Evolutionary conservation across 2,113 vertebrate genomes (phyloP).

Genomic region (Urocitellus parryii): DNA sequence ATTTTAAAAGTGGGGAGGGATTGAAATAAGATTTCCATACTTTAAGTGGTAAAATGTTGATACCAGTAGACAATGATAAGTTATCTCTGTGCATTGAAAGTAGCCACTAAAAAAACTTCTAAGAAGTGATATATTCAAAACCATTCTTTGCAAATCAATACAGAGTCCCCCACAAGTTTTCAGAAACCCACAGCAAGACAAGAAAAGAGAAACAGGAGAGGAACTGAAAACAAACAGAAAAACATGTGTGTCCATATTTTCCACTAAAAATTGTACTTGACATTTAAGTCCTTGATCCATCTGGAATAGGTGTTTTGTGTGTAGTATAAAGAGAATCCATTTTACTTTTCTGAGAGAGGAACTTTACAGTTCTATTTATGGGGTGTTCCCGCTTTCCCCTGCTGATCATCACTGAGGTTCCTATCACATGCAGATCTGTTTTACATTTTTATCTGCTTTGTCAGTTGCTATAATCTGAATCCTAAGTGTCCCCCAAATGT

Average conservation of each 20-base stretch:
- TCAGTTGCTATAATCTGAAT: neutral
- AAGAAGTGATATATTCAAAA: neutral
- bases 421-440: accelerated
- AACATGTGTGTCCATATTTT: accelerated
- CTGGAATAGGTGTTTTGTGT: accelerated
- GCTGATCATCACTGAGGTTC: neutral
- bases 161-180: neutral
- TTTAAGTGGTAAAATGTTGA: neutral
- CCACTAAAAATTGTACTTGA: neutral
- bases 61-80: neutral
- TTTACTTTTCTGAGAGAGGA: neutral
- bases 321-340: neutral
- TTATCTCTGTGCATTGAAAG: accelerated
- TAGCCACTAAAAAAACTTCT: neutral
- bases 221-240: neutral
- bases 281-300: neutral
- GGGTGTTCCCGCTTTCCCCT: accelerated
- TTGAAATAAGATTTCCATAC: neutral
- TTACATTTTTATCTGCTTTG: accelerated
- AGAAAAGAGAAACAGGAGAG: neutral
- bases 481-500: neutral
- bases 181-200: neutral
- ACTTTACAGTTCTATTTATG: too few species aligned
- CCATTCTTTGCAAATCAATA: neutral
- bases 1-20: neutral